phyloP scores from a whole-genome alignment of 2,888 invertebrate species.

The Diplazon laetatorius region DNA sequence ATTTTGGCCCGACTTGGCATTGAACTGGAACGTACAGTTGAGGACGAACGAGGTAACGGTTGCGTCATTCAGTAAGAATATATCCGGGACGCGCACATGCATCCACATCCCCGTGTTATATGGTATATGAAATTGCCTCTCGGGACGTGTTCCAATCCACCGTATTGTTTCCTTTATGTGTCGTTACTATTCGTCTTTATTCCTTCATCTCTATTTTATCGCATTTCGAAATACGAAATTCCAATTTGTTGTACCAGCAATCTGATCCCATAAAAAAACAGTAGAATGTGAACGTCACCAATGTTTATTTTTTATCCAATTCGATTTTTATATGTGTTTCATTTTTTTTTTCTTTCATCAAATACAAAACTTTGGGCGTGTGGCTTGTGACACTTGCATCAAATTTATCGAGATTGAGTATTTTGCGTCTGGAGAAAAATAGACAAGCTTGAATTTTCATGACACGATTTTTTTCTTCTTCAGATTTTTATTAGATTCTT shows the following conservation, averaged over 20 bases:
- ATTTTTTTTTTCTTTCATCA: too few species aligned
- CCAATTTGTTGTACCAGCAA: too few species aligned
- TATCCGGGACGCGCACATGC: constrained; percentile 8
- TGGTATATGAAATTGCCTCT: constrained; percentile 30
- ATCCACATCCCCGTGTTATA: background rate
- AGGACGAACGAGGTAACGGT: constrained; percentile 15
- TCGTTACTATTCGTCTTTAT: constrained; percentile 28
- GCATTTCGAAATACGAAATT: constrained; percentile 15
- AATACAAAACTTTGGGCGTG: too few species aligned
- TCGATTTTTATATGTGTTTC: too few species aligned
- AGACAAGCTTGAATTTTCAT: too few species aligned
- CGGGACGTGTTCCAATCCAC: constrained; percentile 42
- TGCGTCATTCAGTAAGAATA: constrained; percentile 26
- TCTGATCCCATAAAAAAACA: too few species aligned
- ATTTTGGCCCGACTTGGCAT: constrained; percentile 9
- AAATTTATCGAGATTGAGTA: too few species aligned
- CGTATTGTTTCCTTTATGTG: constrained; percentile 43
- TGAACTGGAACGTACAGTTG: constrained; percentile 1
- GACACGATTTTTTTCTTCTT: too few species aligned
- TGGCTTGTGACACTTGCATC: too few species aligned
- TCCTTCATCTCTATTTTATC: constrained; percentile 9
- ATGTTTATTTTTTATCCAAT: too few species aligned
- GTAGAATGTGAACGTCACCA: constrained; percentile 10
- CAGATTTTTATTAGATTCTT: too few species aligned
- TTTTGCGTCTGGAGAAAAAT: too few species aligned